Evolutionary conservation across 2,113 vertebrate species (phyloP).

Genomic region (Dryoscopus gambensis): DNA sequence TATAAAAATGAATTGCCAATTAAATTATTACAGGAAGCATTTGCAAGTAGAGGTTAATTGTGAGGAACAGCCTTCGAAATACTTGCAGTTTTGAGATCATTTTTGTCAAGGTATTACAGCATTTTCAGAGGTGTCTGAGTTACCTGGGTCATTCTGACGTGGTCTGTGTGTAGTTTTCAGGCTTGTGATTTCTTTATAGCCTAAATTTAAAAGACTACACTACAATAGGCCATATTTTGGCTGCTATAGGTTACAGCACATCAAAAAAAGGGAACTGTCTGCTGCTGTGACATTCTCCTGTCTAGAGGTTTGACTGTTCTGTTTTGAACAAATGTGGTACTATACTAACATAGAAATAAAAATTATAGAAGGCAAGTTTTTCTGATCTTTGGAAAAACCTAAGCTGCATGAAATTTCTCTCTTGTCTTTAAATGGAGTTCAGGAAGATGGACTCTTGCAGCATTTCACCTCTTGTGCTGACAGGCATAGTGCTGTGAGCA

Average conservation of each 20-base stretch:
- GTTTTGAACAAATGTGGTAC: neutral
- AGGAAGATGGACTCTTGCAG: neutral
- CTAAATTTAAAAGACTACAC: neutral
- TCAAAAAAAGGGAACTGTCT: neutral
- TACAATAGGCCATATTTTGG: neutral
- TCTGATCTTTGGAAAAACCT: neutral
- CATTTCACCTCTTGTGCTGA: neutral
- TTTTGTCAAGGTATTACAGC: neutral
- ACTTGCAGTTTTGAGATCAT: neutral
- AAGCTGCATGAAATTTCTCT: neutral
- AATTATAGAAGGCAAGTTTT: neutral
- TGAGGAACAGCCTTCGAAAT: neutral
- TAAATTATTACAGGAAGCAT: neutral
- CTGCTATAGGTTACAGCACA: neutral
- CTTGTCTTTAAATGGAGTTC: neutral
- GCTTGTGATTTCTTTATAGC: neutral
- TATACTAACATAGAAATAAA: neutral
- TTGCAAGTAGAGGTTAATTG: neutral
- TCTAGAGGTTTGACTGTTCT: neutral
- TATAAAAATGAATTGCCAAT: neutral
- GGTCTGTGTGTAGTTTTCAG: neutral
- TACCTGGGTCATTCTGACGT: neutral
- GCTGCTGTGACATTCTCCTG: neutral
- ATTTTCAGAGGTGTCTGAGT: neutral
- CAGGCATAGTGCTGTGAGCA: neutral